Evolutionary conservation across 2,797 vertebrate species (phyloP).

Genomic region (Brachymystax lenok): DNA sequence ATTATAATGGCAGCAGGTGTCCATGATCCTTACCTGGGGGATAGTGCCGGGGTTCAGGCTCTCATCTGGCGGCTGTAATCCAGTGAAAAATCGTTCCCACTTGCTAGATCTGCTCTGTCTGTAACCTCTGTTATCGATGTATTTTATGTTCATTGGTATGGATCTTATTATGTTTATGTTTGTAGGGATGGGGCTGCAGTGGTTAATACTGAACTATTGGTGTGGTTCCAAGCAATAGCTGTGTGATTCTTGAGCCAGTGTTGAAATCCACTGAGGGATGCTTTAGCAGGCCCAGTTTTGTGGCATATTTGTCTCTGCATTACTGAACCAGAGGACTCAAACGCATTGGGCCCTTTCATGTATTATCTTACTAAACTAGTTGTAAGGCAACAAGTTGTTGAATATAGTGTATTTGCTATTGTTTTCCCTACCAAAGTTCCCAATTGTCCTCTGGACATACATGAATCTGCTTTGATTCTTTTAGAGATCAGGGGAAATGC

Average conservation of each 20-base stretch:
- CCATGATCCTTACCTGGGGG: not conserved
- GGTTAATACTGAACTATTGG: constrained; percentile 27
- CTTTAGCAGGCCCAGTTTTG: constrained; percentile 7
- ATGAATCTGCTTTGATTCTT: constrained; percentile 17
- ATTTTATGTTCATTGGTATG: constrained; percentile 45
- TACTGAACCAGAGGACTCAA: constrained; percentile 21
- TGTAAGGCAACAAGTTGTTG: not conserved
- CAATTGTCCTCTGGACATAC: constrained; percentile 24
- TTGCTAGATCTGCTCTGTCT: constrained; percentile 51
- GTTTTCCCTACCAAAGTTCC: constrained; percentile 62
- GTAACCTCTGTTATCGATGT: constrained; percentile 54
- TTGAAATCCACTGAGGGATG: constrained; percentile 12
- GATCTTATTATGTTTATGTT: constrained; percentile 31
- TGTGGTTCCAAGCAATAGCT: constrained; percentile 41
- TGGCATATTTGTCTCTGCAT: constrained; percentile 32
- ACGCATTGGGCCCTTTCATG: constrained; percentile 50
- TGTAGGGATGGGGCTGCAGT: constrained; percentile 33
- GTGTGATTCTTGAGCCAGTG: constrained; percentile 32
- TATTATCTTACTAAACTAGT: not conserved
- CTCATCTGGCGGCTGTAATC: not conserved
- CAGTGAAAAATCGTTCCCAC: constrained; percentile 23
- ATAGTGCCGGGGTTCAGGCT: not conserved
- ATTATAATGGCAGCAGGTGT: not conserved
- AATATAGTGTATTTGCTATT: constrained; percentile 48
- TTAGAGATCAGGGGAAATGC: constrained; percentile 44